phyloP scores from a whole-genome alignment of 2,797 vertebrate species.

The Picus viridis region DNA sequence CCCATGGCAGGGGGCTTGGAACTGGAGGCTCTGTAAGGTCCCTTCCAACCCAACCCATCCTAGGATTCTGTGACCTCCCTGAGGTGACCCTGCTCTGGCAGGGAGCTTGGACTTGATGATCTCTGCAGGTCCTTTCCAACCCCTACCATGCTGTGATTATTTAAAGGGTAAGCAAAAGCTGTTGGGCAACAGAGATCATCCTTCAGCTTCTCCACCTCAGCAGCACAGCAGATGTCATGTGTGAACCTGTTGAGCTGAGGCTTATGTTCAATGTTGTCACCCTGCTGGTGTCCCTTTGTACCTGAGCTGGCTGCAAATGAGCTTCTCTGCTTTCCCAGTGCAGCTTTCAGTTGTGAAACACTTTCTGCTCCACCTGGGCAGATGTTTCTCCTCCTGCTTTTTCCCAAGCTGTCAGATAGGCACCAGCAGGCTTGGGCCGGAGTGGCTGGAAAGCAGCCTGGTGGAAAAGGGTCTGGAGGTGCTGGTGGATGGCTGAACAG shows the following conservation, averaged over 20 bases:
- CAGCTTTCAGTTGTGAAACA: rapidly evolving
- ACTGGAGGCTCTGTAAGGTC: no score
- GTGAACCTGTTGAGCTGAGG: background rate
- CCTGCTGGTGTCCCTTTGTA: rapidly evolving
- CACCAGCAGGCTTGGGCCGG: no score
- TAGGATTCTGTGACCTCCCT: no score
- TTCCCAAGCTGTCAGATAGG: rapidly evolving
- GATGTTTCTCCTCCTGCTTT: background rate
- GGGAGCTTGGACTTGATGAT: no score
- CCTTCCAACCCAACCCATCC: no score
- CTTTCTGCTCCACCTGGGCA: background rate
- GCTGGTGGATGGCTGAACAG: no score
- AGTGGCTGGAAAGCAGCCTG: no score
- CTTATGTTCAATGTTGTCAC: background rate
- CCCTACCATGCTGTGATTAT: no score
- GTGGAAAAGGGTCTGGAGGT: no score
- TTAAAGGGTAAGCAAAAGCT: background rate
- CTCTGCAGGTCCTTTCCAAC: no score
- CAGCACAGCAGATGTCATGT: background rate
- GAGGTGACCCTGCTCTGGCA: no score
- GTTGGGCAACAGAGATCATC: background rate
- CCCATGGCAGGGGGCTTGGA: no score
- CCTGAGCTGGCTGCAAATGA: rapidly evolving
- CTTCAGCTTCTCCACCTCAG: background rate
- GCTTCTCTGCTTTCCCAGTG: background rate